These are phyloP conservation scores for Trachelus stipa DNA, from an alignment of 2,888 invertebrate species.

Conservation along the genomic window DNA sequence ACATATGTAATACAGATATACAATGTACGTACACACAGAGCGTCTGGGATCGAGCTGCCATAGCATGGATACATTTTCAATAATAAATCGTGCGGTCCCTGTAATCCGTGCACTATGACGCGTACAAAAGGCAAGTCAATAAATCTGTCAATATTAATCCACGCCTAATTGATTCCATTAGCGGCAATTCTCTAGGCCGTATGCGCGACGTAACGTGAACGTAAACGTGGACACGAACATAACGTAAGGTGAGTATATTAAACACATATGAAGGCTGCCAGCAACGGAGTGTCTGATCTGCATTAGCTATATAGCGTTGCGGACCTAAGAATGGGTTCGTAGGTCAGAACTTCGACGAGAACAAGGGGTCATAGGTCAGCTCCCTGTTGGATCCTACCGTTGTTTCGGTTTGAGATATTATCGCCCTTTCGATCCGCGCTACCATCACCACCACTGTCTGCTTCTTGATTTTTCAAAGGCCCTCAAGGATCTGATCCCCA, in stretches of 20 bases:
- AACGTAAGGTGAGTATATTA: neutral
- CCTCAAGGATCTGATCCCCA: neutral
- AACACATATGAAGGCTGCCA: neutral
- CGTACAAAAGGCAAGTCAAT: slow-evolving; percentile 50
- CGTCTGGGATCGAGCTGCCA: neutral
- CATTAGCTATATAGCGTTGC: slow-evolving; percentile 9
- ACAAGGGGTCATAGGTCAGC: slow-evolving; percentile 18
- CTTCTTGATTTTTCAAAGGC: neutral
- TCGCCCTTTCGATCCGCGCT: neutral
- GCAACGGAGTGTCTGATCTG: slow-evolving; percentile 13
- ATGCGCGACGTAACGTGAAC: slow-evolving; percentile 3
- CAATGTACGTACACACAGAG: neutral
- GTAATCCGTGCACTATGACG: slow-evolving; percentile 39
- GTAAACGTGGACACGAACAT: neutral
- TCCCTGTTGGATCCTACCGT: slow-evolving; percentile 26
- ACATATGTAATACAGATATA: neutral
- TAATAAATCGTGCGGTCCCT: slow-evolving; percentile 39
- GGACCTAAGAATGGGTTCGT: slow-evolving; percentile 13
- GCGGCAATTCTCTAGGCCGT: slow-evolving; percentile 35
- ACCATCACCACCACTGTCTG: neutral
- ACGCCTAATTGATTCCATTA: slow-evolving; percentile 54
- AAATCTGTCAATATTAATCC: slow-evolving; percentile 57
- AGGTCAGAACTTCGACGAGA: slow-evolving; percentile 18
- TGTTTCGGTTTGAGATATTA: slow-evolving; percentile 15
- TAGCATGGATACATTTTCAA: slow-evolving; percentile 35